These are phyloP conservation scores for Ceriagrion tenellum DNA, from an alignment of 2,888 invertebrate genomes.

Conservation along the genomic window DNA sequence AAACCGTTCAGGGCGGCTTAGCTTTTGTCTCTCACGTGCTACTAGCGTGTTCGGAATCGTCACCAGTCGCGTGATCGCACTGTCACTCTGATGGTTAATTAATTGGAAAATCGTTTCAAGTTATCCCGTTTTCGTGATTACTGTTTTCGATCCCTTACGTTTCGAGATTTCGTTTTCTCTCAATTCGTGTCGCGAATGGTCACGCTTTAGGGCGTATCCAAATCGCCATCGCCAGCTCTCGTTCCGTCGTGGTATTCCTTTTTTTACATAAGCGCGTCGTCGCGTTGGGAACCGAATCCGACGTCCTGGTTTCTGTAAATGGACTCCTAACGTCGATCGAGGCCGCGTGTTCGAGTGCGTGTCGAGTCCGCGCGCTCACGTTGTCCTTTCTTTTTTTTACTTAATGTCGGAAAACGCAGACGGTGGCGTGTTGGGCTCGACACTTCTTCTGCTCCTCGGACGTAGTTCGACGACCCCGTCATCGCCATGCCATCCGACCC, in stretches of 20 bases:
- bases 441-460: no score
- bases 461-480: no score
- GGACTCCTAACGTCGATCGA: not conserved
- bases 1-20: not conserved
- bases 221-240: not conserved
- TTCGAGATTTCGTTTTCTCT: not conserved
- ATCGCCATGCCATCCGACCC: no score
- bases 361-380: not conserved
- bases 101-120: not conserved
- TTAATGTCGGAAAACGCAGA: not conserved
- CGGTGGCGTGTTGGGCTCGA: not conserved
- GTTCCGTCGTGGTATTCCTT: no score
- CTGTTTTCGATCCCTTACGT: not conserved
- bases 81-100: not conserved
- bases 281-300: not conserved
- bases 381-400: not conserved
- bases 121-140: not conserved
- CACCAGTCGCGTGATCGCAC: not conserved
- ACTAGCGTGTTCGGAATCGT: not conserved
- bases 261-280: not conserved
- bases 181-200: not conserved
- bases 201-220: not conserved
- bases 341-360: not conserved
- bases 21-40: not conserved
- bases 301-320: constrained; percentile 16